phyloP scores from a whole-genome alignment of 2,113 vertebrate genomes.

The Argyrosomus japonicus region DNA sequence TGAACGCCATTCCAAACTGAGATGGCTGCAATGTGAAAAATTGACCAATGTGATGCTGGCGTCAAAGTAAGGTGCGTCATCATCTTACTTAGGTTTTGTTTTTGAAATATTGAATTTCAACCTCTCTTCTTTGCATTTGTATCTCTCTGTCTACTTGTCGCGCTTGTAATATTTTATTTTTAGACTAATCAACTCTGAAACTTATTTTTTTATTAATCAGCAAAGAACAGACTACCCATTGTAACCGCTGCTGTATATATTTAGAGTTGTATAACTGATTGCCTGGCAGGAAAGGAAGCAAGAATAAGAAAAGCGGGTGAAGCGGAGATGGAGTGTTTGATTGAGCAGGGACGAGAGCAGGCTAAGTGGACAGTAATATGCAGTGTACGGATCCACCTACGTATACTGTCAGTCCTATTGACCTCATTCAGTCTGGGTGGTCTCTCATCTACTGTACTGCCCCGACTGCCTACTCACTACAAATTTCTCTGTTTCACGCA shows the following conservation, averaged over 20 bases:
- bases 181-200: background rate
- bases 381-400: slow-evolving; percentile 59
- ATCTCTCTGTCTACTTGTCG: background rate
- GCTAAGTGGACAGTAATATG: slow-evolving; percentile 71
- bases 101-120: background rate
- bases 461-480: slow-evolving; percentile 46
- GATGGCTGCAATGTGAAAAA: background rate
- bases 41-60: background rate
- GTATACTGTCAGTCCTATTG: slow-evolving; percentile 54
- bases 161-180: background rate
- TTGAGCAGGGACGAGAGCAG: slow-evolving; percentile 38
- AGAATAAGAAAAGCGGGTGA: slow-evolving; percentile 3
- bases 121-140: background rate
- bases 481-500: background rate
- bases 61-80: background rate
- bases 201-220: background rate
- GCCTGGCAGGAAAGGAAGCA: slow-evolving; percentile 9
- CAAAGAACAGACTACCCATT: background rate
- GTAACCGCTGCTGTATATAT: background rate
- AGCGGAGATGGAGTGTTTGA: slow-evolving; percentile 44
- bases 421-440: slow-evolving; percentile 73
- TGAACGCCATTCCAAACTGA: slow-evolving; percentile 1
- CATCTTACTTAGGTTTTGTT: background rate
- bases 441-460: slow-evolving; percentile 54
- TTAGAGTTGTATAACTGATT: slow-evolving; percentile 21